A percentile compares a stretch with the other conserved stretches of the same genome.
phyloP scores from a whole-genome alignment of 1,140 invertebrate genomes.

The Pissodes strobi region DNA sequence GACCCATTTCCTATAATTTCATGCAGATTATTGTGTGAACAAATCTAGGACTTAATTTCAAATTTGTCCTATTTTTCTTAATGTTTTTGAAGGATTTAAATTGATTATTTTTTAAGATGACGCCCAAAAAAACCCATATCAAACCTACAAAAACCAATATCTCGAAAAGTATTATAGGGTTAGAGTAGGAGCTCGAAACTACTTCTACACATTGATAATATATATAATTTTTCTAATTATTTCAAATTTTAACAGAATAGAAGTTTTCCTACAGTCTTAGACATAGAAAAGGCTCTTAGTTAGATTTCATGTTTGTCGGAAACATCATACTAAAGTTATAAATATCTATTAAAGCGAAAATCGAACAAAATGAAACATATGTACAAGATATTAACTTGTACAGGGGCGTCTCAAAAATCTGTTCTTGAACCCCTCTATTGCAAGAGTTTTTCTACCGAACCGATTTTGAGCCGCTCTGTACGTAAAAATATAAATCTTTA shows the following conservation, averaged over 20 bases:
- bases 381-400: constrained; percentile 42
- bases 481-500: neutral
- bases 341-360: neutral
- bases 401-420: too few species aligned
- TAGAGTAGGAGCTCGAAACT: neutral
- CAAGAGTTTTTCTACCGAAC: neutral
- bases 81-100: too few species aligned
- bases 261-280: constrained; percentile 11
- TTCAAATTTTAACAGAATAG: constrained; percentile 31
- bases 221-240: constrained; percentile 30
- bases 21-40: too few species aligned
- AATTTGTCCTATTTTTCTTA: too few species aligned
- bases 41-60: too few species aligned
- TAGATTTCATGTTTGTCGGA: constrained; percentile 6
- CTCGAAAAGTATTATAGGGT: neutral
- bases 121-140: too few species aligned
- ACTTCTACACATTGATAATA: constrained; percentile 18
- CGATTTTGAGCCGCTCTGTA: neutral
- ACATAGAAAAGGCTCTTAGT: constrained; percentile 29
- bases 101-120: too few species aligned
- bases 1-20: too few species aligned
- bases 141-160: too few species aligned
- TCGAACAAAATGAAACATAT: neutral
- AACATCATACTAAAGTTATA: constrained; percentile 16
- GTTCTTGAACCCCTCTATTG: neutral